A percentile compares a stretch with the other conserved stretches of the same genome.
phyloP scores from a whole-genome alignment of 2,888 invertebrate genomes.

The Caenorhabditis becei region DNA sequence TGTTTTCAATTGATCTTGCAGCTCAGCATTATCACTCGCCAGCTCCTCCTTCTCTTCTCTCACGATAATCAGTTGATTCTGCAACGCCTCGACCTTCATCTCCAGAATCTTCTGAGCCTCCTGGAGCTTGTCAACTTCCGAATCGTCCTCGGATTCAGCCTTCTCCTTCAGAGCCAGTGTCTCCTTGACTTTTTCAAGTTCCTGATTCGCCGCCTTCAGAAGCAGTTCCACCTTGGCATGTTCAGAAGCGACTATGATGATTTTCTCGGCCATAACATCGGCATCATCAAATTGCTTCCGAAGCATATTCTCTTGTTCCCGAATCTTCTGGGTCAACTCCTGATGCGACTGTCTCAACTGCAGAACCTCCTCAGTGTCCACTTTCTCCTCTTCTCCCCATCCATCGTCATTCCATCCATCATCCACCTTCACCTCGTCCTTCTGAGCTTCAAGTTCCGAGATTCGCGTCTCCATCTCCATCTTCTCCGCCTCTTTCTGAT shows the following conservation, averaged over 20 bases:
- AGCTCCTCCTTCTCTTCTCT: conserved; percentile 20
- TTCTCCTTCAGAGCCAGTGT: not conserved
- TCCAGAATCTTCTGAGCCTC: conserved; percentile 33
- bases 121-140: conserved; percentile 36
- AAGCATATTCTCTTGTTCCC: not conserved
- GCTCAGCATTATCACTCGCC: conserved; percentile 1
- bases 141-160: conserved; percentile 6
- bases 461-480: not conserved
- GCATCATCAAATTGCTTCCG: not conserved
- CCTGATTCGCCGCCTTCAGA: not conserved
- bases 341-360: no score
- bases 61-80: conserved; percentile 16
- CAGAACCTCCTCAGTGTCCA: not conserved
- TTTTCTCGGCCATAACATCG: not conserved
- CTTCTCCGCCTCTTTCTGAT: no score
- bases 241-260: not conserved
- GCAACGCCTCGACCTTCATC: conserved; percentile 20
- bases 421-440: conserved; percentile 20
- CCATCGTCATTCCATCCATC: conserved; percentile 52
- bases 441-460: not conserved
- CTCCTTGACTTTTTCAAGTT: conserved; percentile 11
- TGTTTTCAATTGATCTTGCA: conserved; percentile 8
- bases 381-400: conserved; percentile 37
- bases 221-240: not conserved
- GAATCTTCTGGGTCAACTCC: conserved; percentile 18